Evolutionary conservation across 2,888 invertebrate species (phyloP), one percentile per base, ranked within the genome.

Genomic region (Deladenus siricidicola): DNA sequence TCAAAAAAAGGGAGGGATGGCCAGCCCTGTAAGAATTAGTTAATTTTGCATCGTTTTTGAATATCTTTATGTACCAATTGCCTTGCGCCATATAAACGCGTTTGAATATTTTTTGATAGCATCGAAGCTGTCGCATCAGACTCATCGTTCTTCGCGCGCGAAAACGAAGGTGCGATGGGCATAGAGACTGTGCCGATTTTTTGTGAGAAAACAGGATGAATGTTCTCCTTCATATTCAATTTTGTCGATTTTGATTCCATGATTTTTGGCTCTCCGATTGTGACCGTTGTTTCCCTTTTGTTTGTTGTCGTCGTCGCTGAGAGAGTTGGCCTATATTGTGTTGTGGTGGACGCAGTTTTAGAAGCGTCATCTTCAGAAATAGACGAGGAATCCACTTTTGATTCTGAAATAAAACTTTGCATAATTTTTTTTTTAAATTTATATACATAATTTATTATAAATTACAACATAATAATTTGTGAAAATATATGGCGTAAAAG

Each of bases 11-110:
- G n/a, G n/a, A n/a, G n/a, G n/a, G n/a, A n/a, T n/a, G n/a, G n/a
- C n/a, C n/a, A n/a, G n/a, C n/a, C n/a, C n/a, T n/a, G n/a, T n/a
- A n/a, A n/a, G n/a, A n/a, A n/a, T n/a, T n/a, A n/a, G n/a, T n/a
- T n/a, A n/a, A n/a, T n/a, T n/a, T n/a, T n/a, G n/a, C n/a, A n/a
- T n/a, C n/a, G n/a, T n/a, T n/a, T n/a, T n/a, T n/a, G n/a, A n/a
- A 34, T 10, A 34, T 34, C 6, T 10, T 34, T 10, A 34, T 14
- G 14, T 29, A 60, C 60, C 59, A 60, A 39, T 30, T 60, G 60
- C 23, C 57, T 45, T 26, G 60, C 60, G 3, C 60, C 60, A 60
- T 60, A 60, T 1, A 60, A 23, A 21, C 43, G 52, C 39, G 56
- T 29, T 23, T 52, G 60, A n/a, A 61, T 42, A 39, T 60, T 47